A percentile compares a stretch with the other conserved stretches of the same genome.
These are phyloP conservation scores for Epistrophe eligans DNA, from an alignment of 2,888 invertebrate species.

Conservation along the genomic window DNA sequence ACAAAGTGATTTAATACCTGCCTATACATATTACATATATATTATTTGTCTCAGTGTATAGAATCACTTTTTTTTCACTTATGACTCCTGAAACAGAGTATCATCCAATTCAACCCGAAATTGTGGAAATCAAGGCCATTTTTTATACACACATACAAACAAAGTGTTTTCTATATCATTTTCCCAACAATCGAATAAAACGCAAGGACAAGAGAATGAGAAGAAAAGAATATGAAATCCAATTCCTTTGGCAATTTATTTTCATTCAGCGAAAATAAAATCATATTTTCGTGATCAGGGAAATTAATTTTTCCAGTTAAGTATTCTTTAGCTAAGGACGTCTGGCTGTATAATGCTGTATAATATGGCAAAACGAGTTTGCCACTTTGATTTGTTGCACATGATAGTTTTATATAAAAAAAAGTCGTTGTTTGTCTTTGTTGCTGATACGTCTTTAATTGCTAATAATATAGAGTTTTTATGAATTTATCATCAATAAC, in stretches of 20 bases:
- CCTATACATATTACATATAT: too few relatives aligned
- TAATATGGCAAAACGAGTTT: neutral
- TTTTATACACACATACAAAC: neutral
- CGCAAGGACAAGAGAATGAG: slow-evolving; percentile 12
- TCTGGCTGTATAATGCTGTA: neutral
- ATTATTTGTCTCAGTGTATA: neutral
- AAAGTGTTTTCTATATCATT: neutral
- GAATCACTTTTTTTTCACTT: slow-evolving; percentile 7
- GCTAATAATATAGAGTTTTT: too few relatives aligned
- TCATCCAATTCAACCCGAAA: slow-evolving; percentile 28
- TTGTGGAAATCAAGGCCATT: slow-evolving; percentile 55
- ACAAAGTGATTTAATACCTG: too few relatives aligned
- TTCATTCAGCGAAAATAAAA: slow-evolving; percentile 74
- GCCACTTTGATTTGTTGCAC: neutral
- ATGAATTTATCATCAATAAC: too few relatives aligned
- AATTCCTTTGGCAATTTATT: slow-evolving; percentile 74
- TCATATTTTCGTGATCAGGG: slow-evolving; percentile 75
- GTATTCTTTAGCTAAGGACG: slow-evolving; percentile 24
- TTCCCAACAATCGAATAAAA: slow-evolving; percentile 27
- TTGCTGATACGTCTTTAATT: neutral
- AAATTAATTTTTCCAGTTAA: slow-evolving; percentile 68
- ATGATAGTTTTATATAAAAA: neutral
- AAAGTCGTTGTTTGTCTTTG: neutral
- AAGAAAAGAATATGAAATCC: slow-evolving; percentile 49
- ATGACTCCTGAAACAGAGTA: slow-evolving; percentile 46